These are phyloP conservation scores for Rhagonycha lutea DNA, from an alignment of 2,888 invertebrate species.

Conservation along the genomic window DNA sequence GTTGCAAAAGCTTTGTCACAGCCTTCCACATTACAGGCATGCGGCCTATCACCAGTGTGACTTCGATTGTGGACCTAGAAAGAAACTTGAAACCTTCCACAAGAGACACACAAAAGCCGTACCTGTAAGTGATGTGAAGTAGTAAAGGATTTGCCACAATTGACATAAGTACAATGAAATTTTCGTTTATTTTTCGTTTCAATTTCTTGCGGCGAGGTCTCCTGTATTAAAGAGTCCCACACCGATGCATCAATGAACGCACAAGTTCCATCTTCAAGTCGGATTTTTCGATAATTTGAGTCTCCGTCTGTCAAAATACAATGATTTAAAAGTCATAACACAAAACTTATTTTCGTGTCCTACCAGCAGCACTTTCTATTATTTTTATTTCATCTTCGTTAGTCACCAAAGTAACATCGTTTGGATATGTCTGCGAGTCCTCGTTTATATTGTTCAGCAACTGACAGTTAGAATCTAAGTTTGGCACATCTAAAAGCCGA, in stretches of 20 bases:
- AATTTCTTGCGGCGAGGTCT: slow-evolving; percentile 15
- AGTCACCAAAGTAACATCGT: slow-evolving; percentile 10
- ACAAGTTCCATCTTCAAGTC: slow-evolving; percentile 45
- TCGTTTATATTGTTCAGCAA: background rate
- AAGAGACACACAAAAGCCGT: slow-evolving; percentile 24
- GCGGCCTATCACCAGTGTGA: slow-evolving; percentile 59
- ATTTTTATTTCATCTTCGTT: background rate
- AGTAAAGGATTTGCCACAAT: slow-evolving; percentile 58
- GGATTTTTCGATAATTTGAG: slow-evolving; percentile 38
- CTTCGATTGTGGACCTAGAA: slow-evolving; percentile 59
- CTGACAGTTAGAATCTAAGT: background rate
- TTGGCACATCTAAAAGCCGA: background rate
- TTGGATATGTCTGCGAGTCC: slow-evolving; percentile 2
- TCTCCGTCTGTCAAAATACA: slow-evolving; percentile 19
- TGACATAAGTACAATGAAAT: slow-evolving; percentile 55
- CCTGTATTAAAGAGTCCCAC: slow-evolving; percentile 36
- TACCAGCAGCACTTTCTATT: slow-evolving; percentile 10
- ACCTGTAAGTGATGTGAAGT: slow-evolving; percentile 59
- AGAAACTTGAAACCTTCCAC: slow-evolving; percentile 6
- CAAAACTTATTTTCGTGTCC: background rate
- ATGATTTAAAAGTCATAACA: background rate
- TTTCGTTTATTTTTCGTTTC: slow-evolving; percentile 43
- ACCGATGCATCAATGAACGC: slow-evolving; percentile 41
- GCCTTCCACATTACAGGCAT: slow-evolving; percentile 55
- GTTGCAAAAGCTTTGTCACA: slow-evolving; percentile 60